Base-by-base conservation (phyloP, 2,888 invertebrate genomes). In the Ptychoptera albimana region DNA sequence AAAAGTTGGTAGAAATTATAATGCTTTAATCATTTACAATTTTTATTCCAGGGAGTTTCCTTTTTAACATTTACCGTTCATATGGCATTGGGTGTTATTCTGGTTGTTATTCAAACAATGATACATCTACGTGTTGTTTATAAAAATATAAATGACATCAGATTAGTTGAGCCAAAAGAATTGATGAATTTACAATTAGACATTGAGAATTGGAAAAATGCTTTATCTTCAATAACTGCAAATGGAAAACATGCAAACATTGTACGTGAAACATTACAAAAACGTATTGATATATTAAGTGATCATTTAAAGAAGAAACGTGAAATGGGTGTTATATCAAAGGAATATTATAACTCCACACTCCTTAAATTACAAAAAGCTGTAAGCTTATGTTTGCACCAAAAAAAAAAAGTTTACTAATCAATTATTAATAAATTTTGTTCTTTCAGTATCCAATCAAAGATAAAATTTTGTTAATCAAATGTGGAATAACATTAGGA, bases 221-320 rank as follows among this genome's bases (percentile, higher is more conserved):
- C 79, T 0, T 83, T 78, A 0, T 79, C 79, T 0, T 83, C 84
- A 0, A 64, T 91, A 13, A 79, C 84, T 0, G 79, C 80, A 3
- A 87, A 85, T 57, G 84, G 87, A 4, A 75, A 82, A 56, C 88
- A 91, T 53, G 91, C 89, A 52, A 82, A 81, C 48, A 63, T 81
- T n/a, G 88, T 92, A 8, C 73, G 82, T 44, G 75, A 76, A 45
- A 78, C 85, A 1, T 65, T 92, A n/a, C 66, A 79, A 54, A 79
- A 78, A 55, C 84, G 84, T 67, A 81, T 84, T 0, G 71, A 70
- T 45, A 72, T 77, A 37, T 65, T 89, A 37, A 69, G 77, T 38
- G 67, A 69, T 0, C 70, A 74, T 42, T 59, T 85, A 2, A 72
- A 75, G 44, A 68, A 67, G 41, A 70, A 72, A 44, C 61, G 74